Base-by-base conservation (phyloP, 1,140 invertebrate genomes). In the Drosophila funebris region DNA sequence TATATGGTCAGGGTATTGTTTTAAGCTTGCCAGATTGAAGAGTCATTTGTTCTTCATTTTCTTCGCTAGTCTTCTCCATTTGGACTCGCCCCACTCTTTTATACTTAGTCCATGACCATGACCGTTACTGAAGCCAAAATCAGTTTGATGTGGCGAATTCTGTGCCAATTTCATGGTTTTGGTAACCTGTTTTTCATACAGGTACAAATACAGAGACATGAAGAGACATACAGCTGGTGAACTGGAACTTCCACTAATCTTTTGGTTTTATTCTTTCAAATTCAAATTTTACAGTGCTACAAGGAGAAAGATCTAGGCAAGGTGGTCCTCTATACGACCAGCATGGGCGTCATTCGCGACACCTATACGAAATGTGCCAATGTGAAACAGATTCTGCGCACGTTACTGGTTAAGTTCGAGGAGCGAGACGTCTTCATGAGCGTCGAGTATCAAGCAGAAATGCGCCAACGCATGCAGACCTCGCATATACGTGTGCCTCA, bases 381-480 rank as follows among this genome's bases (percentile, higher is more conserved):
- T 76, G 96, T 99, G 16, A 96, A 97, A 91, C 96, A 98, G 92
- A 98, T 99, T 63, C 93, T 99, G 54, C 94, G 97, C 87, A 98
- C 96, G 18, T 94, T 98, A 70, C 94, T 99, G 93, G 95, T 98
- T 22, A 97, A 97, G 90, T 98, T 96, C 90, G 97, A 98, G 75
- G 98, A 99, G 91, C 92, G 96, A 69, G 98, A 99, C 90, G 95
- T 98, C 57, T 99, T 97, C 92, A 98, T 98, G 95, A 97, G 96
- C 91, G 93, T 93, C 27, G 96, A 97, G 88, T 95, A 96, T 78
- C 97, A 98, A 90, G 94, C 94, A 52, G 97, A 99, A 92, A 95
- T 99, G 54, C 94, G 94, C 79, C 96, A 98, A 64, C 94, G 98
- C 57, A 95, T 98, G 92, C 94, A 94, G 33, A 93, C 93, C 62